Conservation (phyloP, 2,888 invertebrate genomes). For the Polyploca ridens region DNA sequence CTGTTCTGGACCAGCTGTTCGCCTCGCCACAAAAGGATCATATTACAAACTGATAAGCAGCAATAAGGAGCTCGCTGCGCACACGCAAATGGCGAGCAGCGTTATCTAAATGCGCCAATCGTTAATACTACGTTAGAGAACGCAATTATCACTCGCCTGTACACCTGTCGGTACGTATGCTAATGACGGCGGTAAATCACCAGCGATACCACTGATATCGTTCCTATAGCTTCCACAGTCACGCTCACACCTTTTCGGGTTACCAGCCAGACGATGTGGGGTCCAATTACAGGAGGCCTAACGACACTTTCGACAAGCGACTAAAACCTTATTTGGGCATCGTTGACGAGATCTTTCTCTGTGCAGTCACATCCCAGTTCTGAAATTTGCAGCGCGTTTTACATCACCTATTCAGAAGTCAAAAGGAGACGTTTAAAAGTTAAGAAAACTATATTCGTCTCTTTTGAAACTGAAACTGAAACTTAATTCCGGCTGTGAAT, state of each 20-base stretch:
- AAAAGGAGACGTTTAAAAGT: background rate
- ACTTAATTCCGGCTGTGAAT: conserved; percentile 11
- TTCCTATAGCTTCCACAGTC: conserved; percentile 39
- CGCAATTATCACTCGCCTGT: conserved; percentile 59
- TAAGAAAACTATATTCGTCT: background rate
- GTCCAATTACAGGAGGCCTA: conserved; percentile 43
- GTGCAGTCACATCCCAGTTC: background rate
- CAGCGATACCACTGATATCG: conserved; percentile 20
- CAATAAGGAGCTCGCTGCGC: conserved; percentile 45
- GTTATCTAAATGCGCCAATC: conserved; percentile 67
- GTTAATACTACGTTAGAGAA: conserved; percentile 56
- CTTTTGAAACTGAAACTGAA: conserved; percentile 8
- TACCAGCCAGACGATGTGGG: conserved; percentile 29
- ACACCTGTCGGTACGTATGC: conserved; percentile 61
- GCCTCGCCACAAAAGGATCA: conserved; percentile 34
- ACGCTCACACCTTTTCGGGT: conserved; percentile 41
- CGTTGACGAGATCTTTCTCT: conserved; percentile 19
- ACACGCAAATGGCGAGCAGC: conserved; percentile 58
- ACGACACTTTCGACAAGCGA: conserved; percentile 35
- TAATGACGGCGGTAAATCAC: conserved; percentile 41
- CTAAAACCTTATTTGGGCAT: conserved; percentile 25
- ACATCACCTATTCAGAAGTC: background rate
- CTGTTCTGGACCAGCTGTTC: conserved; percentile 25
- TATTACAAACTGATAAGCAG: conserved; percentile 35
- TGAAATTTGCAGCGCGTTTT: background rate